Conservation (phyloP, 2,888 invertebrate genomes). For the Spisula subtruncata region DNA sequence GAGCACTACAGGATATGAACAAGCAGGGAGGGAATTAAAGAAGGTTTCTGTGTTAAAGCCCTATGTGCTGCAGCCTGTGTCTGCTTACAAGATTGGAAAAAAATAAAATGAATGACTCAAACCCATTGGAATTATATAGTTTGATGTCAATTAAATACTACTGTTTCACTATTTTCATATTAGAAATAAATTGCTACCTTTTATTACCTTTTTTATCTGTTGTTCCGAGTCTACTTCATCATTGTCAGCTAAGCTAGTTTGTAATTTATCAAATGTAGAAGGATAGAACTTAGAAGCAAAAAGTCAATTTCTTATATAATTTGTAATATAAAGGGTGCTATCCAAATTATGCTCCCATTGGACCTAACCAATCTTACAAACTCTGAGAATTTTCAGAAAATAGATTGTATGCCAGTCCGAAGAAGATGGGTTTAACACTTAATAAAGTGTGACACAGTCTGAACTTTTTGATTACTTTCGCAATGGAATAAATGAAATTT, state of each 20-base stretch:
- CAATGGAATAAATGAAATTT: slow-evolving; percentile 73
- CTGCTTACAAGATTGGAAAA: not conserved
- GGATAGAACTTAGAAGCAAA: slow-evolving; percentile 37
- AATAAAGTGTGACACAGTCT: slow-evolving; percentile 76
- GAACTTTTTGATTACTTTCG: slow-evolving; percentile 75
- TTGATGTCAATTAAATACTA: slow-evolving; percentile 14
- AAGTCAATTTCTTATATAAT: slow-evolving; percentile 63
- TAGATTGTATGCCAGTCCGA: slow-evolving; percentile 68
- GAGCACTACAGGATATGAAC: too few relatives aligned
- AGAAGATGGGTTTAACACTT: slow-evolving; percentile 74
- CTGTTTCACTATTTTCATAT: slow-evolving; percentile 17
- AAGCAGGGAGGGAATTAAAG: too few relatives aligned
- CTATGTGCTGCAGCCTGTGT: not conserved
- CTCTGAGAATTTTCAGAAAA: slow-evolving; percentile 61
- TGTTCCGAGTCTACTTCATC: slow-evolving; percentile 10
- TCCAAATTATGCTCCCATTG: slow-evolving; percentile 59
- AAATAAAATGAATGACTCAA: not conserved
- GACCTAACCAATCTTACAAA: slow-evolving; percentile 53
- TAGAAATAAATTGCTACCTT: slow-evolving; percentile 3
- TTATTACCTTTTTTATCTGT: slow-evolving; percentile 23
- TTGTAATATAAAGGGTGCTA: slow-evolving; percentile 61
- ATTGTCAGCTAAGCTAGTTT: slow-evolving; percentile 21
- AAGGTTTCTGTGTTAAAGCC: too few relatives aligned
- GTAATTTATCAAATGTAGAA: slow-evolving; percentile 52
- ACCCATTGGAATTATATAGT: not conserved